These are phyloP conservation scores for Sorex fumeus DNA, from an alignment of 2,113 vertebrate genomes.

Conservation along the genomic window DNA sequence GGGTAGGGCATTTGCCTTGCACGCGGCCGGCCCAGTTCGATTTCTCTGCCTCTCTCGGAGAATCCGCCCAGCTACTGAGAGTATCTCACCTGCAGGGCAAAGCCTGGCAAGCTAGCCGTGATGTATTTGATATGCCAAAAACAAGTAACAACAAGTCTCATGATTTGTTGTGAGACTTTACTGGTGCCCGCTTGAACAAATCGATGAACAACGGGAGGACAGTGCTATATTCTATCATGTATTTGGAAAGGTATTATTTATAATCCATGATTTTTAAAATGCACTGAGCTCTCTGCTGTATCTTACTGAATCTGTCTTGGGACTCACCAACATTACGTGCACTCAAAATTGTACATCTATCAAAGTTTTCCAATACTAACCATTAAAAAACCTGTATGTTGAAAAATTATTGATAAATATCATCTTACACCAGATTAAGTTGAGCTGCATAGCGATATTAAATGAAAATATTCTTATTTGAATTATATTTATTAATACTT, in stretches of 20 bases:
- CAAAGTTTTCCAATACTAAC: neutral
- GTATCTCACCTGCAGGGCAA: too few relatives aligned
- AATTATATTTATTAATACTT: conserved; percentile 18
- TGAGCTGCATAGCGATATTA: conserved; percentile 19
- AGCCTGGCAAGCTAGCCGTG: too few relatives aligned
- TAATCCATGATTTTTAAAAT: conserved; percentile 17
- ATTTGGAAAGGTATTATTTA: conserved; percentile 32
- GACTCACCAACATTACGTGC: neutral
- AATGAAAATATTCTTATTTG: conserved; percentile 31
- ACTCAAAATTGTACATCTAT: neutral
- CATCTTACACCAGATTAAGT: conserved; percentile 16
- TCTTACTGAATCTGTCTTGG: neutral
- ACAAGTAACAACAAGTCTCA: too few relatives aligned
- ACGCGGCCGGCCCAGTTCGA: too few relatives aligned
- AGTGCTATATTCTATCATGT: conserved; percentile 34
- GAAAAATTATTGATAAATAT: neutral
- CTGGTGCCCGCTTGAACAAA: too few relatives aligned
- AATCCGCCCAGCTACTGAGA: too few relatives aligned
- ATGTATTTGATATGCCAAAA: too few relatives aligned
- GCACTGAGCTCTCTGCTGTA: neutral
- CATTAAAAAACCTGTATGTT: neutral
- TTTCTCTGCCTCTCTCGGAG: too few relatives aligned
- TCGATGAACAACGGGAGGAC: too few relatives aligned
- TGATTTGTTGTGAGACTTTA: too few relatives aligned
- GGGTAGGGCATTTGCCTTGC: too few relatives aligned